Evolutionary conservation across 2,888 invertebrate genomes (phyloP).

Genomic region (Deroplatys truncata): DNA sequence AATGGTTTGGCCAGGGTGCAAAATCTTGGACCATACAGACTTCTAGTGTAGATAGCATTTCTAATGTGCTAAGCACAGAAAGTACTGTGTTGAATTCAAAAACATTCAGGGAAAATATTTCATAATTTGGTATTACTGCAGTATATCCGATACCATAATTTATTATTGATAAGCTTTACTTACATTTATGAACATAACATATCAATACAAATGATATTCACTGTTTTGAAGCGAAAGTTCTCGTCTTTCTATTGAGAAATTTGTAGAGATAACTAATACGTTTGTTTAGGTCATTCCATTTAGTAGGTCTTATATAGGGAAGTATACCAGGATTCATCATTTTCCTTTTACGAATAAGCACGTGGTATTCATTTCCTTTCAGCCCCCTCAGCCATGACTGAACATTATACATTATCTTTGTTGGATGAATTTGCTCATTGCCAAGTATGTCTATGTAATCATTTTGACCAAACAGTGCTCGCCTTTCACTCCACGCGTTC

Average conservation of each 20-base stretch:
- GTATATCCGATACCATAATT: too few species aligned
- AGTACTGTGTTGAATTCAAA: too few species aligned
- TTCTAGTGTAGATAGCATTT: too few species aligned
- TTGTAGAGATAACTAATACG: slow-evolving; percentile 70
- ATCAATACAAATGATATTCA: not conserved
- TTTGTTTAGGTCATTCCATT: slow-evolving; percentile 71
- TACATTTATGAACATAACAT: not conserved
- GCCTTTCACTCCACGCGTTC: slow-evolving; percentile 70
- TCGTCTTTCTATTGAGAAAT: slow-evolving; percentile 76
- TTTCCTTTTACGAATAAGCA: slow-evolving; percentile 67
- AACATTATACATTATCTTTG: slow-evolving; percentile 75
- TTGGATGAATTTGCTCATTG: slow-evolving; percentile 75
- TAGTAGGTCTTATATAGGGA: slow-evolving; percentile 65
- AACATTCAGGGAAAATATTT: not conserved
- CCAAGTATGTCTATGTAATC: slow-evolving; percentile 97
- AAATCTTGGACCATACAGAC: too few species aligned
- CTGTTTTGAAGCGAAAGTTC: slow-evolving; percentile 45
- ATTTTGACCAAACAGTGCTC: slow-evolving; percentile 89
- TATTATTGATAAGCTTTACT: not conserved
- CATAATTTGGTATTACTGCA: too few species aligned
- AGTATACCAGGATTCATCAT: slow-evolving; percentile 56
- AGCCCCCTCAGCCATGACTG: slow-evolving; percentile 90
- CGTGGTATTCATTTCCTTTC: slow-evolving; percentile 78
- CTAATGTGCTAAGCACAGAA: too few species aligned
- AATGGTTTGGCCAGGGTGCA: too few species aligned